phyloP scores from a whole-genome alignment of 2,888 invertebrate genomes.

The Bellardia pandia region DNA sequence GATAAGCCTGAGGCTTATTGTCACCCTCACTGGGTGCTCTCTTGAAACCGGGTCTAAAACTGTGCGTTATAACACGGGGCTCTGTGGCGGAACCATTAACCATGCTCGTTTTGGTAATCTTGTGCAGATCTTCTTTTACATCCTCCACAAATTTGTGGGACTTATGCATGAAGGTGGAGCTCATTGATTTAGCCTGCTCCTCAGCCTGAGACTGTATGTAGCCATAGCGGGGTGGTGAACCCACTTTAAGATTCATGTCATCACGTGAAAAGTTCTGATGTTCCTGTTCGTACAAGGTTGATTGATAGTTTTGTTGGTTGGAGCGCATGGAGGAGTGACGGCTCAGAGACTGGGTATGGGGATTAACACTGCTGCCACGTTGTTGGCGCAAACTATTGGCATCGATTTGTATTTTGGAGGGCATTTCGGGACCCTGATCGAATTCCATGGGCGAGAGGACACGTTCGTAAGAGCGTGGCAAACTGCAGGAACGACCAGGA shows the following conservation, averaged over 20 bases:
- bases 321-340: constrained; percentile 79
- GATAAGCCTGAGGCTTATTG: constrained; percentile 87
- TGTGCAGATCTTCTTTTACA: constrained; percentile 86
- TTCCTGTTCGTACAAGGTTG: constrained; percentile 72
- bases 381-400: constrained; percentile 78
- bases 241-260: constrained; percentile 85
- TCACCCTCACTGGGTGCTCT: constrained; percentile 84
- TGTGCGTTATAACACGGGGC: constrained; percentile 77
- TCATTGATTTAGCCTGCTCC: constrained; percentile 88
- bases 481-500: constrained; percentile 85
- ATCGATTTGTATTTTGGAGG: constrained; percentile 81
- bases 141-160: constrained; percentile 88
- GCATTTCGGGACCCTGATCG: constrained; percentile 85
- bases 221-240: constrained; percentile 87
- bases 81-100: constrained; percentile 69
- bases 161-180: constrained; percentile 88
- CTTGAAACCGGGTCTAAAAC: constrained; percentile 82
- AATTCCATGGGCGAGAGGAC: constrained; percentile 87
- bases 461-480: constrained; percentile 85
- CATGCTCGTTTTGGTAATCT: constrained; percentile 63
- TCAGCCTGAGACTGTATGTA: constrained; percentile 84
- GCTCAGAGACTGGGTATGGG: constrained; percentile 81
- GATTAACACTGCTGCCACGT: constrained; percentile 76
- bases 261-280: constrained; percentile 77
- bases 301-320: constrained; percentile 72